Percentiles rank a stretch among this genome's conserved stretches.
These are phyloP conservation scores for Florisuga fusca DNA, from an alignment of 2,797 vertebrate genomes.

Conservation along the genomic window DNA sequence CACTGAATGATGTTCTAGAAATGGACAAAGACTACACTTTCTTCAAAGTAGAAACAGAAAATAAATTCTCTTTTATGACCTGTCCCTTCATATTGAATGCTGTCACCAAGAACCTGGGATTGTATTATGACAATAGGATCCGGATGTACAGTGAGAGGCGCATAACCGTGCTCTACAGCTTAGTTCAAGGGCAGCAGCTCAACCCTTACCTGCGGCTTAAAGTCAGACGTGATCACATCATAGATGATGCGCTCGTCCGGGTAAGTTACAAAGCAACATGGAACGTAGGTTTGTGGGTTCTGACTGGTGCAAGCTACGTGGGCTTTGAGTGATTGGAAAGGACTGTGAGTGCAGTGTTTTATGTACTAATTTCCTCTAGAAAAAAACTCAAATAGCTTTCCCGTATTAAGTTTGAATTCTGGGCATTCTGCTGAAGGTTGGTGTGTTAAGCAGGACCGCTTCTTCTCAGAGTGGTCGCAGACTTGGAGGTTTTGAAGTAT, in stretches of 20 bases:
- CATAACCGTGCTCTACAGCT: constrained; percentile 97
- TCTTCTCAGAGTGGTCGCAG: neutral
- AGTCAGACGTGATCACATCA: constrained; percentile 97
- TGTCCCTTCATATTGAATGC: constrained; percentile 97
- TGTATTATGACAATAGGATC: constrained; percentile 99
- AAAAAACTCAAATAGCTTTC: neutral
- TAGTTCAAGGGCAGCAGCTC: constrained; percentile 96
- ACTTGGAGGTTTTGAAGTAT: neutral
- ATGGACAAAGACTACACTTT: constrained; percentile 99
- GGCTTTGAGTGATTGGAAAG: neutral
- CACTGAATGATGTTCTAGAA: constrained; percentile 96
- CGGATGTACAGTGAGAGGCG: constrained; percentile 98
- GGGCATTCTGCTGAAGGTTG: neutral
- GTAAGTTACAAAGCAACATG: constrained; percentile 80
- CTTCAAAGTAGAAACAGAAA: constrained; percentile 98
- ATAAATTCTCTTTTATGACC: constrained; percentile 98
- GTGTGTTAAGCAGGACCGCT: neutral
- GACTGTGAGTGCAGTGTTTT: neutral
- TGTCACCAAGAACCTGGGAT: constrained; percentile 95
- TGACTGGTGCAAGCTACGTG: accelerated
- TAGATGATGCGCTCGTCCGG: constrained; percentile 96
- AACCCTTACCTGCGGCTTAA: constrained; percentile 96
- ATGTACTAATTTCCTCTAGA: neutral
- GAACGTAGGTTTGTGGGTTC: neutral
- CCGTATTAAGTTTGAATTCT: neutral